These are phyloP conservation scores for Pica pica DNA, from an alignment of 2,113 vertebrate species.

Conservation along the genomic window DNA sequence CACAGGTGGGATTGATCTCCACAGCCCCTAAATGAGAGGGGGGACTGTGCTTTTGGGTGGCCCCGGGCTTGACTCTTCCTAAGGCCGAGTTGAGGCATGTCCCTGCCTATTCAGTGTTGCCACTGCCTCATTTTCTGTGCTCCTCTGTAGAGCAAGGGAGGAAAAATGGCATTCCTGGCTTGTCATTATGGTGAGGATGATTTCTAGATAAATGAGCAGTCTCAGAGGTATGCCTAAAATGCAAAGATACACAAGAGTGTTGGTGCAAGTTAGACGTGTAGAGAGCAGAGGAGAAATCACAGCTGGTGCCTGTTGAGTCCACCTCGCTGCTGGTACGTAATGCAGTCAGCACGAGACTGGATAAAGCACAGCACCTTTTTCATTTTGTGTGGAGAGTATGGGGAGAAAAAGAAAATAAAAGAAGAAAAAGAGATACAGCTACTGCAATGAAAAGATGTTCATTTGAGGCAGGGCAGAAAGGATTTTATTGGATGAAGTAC, in stretches of 20 bases:
- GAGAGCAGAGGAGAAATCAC: not conserved
- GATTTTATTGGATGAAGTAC: not conserved
- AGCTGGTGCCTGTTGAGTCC: not conserved
- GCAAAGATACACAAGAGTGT: not conserved
- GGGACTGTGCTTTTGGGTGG: not conserved
- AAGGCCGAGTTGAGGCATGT: not conserved
- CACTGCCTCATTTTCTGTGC: not conserved
- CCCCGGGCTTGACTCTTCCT: not conserved
- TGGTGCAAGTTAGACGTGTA: not conserved
- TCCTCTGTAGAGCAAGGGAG: not conserved
- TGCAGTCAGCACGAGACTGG: not conserved
- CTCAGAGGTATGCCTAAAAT: not conserved
- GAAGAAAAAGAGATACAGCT: rapidly evolving
- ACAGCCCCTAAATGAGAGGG: not conserved
- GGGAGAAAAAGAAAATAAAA: not conserved
- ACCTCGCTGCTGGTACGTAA: rapidly evolving
- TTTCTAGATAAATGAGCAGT: not conserved
- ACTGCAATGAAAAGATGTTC: not conserved
- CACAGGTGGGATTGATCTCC: not conserved
- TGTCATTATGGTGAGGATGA: not conserved
- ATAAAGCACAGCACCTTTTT: not conserved
- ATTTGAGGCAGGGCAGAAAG: not conserved
- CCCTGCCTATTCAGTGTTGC: not conserved
- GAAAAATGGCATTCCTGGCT: not conserved
- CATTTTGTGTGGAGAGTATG: not conserved